A percentile compares a stretch with the other conserved stretches of the same genome.
phyloP scores from a whole-genome alignment of 1,140 invertebrate genomes.

The Venturia canescens region DNA sequence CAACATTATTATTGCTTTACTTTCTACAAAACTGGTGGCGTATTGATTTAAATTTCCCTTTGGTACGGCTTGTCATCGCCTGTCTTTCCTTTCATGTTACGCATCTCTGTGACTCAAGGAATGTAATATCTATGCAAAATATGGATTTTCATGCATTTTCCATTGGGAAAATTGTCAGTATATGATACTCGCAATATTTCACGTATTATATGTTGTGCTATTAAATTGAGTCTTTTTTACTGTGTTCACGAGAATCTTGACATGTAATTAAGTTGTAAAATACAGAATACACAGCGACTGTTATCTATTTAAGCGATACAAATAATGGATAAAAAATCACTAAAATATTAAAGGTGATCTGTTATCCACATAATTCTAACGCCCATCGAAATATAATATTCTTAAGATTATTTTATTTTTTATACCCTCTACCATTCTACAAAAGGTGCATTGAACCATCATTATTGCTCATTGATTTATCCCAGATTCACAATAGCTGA shows the following conservation, averaged over 20 bases:
- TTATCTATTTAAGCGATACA: too few species aligned
- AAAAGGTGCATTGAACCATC: too few species aligned
- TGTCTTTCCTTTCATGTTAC: not conserved
- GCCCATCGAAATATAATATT: too few species aligned
- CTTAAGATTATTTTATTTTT: too few species aligned
- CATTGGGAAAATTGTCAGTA: not conserved
- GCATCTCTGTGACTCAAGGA: not conserved
- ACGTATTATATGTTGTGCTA: not conserved
- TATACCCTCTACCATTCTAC: too few species aligned
- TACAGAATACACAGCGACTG: too few species aligned
- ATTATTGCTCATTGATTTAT: too few species aligned
- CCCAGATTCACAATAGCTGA: too few species aligned
- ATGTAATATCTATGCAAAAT: conserved; percentile 26
- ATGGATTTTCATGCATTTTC: not conserved
- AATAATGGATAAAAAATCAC: too few species aligned
- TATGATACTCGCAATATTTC: not conserved
- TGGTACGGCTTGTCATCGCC: conserved; percentile 6
- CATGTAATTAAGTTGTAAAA: too few species aligned
- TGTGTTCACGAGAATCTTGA: not conserved
- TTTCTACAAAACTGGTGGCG: not conserved
- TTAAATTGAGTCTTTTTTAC: not conserved
- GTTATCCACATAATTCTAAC: too few species aligned
- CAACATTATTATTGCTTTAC: not conserved
- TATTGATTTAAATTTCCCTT: conserved; percentile 33
- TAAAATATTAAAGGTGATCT: too few species aligned